Base-by-base conservation (phyloP, 1,140 invertebrate species). In the Galleria mellonella region DNA sequence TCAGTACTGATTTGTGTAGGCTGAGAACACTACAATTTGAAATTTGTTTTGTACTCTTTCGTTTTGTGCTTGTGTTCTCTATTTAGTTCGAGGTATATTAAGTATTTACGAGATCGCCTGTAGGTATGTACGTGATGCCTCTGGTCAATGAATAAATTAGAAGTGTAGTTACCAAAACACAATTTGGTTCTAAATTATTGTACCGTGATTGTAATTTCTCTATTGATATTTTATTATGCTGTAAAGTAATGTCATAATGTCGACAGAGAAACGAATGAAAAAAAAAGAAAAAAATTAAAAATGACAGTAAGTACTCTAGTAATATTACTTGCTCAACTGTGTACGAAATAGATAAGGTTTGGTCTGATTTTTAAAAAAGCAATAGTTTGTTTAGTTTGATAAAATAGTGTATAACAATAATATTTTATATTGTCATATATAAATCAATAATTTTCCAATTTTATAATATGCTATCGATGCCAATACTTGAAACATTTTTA, bases 1-100 rank as follows among this genome's bases (percentile, higher is more conserved):
- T 67, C 55, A 64, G 79, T 77, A 83, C 75, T 83, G 79, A 83
- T 79, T 75, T 63, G 61, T 72, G 71, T 83, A 75, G 72, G 71
- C 55, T 41, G 61, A 52, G 62, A 67, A 73, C 62, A 72, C 64
- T 56, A 57, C 66, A 55, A 64, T 66, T 63, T 74, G 53, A 63
- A 23, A 49, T 44, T 58, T 62, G 53, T 33, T 41, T 52, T 49
- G 38, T 32, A 49, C 33, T 49, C 45, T 47, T 49, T 32, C 45
- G 51, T 51, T 51, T 47, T 58, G 66, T 63, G 61, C 54, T 66
- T 66, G 64, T 67, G 70, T 74, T 71, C 62, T 73, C 52, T 47
- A 9, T 57, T 64, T 58, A 59, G 53, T 58, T 59, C n/a, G 47
- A 51, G 55, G 28, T 58, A 56, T 55, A 41, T 53, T 60, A 56